phyloP scores from a whole-genome alignment of 2,888 invertebrate species.

The Hyles lineata region DNA sequence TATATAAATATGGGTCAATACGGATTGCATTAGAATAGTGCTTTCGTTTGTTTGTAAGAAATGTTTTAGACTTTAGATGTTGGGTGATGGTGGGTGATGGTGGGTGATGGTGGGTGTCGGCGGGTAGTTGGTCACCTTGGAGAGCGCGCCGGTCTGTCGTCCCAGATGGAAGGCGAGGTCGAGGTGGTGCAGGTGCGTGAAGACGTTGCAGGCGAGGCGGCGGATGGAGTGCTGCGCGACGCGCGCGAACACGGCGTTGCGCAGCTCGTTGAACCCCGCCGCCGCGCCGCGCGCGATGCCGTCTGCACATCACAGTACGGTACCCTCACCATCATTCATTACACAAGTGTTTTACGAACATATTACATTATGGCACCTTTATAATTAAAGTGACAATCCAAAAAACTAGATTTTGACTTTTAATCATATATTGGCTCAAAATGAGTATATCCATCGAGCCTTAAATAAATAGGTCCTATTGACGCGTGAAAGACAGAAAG shows the following conservation, averaged over 20 bases:
- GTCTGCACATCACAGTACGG: slow-evolving; percentile 86
- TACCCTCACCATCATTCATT: no score
- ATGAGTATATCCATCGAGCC: no score
- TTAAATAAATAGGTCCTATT: no score
- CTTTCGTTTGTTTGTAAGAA: no score
- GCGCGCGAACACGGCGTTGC: slow-evolving; percentile 98
- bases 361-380: no score
- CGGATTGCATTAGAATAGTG: no score
- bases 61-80: background rate
- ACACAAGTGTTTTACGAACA: no score
- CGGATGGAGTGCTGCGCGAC: slow-evolving; percentile 99
- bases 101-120: background rate
- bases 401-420: no score
- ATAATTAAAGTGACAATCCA: no score
- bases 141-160: slow-evolving; percentile 97
- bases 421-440: no score
- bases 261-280: slow-evolving; percentile 96
- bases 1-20: no score
- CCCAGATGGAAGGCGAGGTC: slow-evolving; percentile 97
- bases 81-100: background rate
- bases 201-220: slow-evolving; percentile 96
- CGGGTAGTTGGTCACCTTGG: slow-evolving; percentile 86
- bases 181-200: slow-evolving; percentile 96
- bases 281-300: slow-evolving; percentile 96
- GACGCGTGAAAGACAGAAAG: no score